Conservation (phyloP, 2,797 vertebrate genomes). For the Nyctibius grandis region DNA sequence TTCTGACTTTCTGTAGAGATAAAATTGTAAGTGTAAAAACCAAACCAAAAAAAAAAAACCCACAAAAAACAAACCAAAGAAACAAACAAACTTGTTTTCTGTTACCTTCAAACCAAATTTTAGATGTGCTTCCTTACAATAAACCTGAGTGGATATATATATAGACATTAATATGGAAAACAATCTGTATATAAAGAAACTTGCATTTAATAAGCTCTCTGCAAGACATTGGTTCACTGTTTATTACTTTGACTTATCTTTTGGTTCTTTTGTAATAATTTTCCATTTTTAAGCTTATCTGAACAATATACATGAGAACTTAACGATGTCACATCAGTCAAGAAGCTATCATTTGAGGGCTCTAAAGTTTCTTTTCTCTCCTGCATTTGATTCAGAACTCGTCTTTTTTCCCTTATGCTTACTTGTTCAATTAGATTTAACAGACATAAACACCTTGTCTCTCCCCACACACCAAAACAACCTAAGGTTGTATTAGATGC, state of each 20-base stretch:
- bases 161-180: background rate
- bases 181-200: background rate
- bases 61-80: background rate
- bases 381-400: slow-evolving; percentile 20
- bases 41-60: too few relatives aligned
- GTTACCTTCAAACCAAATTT: background rate
- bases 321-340: slow-evolving; percentile 55
- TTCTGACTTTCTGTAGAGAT: background rate
- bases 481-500: background rate
- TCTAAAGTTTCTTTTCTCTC: slow-evolving; percentile 79
- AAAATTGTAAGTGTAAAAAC: background rate
- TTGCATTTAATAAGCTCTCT: background rate
- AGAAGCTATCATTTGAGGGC: slow-evolving; percentile 73
- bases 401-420: background rate
- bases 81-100: background rate
- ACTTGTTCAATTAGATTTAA: background rate
- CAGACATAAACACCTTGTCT: background rate
- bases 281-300: slow-evolving; percentile 80
- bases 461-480: background rate
- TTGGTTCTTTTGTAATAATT: slow-evolving; percentile 18
- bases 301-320: slow-evolving; percentile 61
- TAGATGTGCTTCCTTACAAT: background rate
- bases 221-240: background rate
- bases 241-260: background rate
- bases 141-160: background rate